Base-by-base conservation (phyloP, 2,888 invertebrate species). In the Lymantria monacha region DNA sequence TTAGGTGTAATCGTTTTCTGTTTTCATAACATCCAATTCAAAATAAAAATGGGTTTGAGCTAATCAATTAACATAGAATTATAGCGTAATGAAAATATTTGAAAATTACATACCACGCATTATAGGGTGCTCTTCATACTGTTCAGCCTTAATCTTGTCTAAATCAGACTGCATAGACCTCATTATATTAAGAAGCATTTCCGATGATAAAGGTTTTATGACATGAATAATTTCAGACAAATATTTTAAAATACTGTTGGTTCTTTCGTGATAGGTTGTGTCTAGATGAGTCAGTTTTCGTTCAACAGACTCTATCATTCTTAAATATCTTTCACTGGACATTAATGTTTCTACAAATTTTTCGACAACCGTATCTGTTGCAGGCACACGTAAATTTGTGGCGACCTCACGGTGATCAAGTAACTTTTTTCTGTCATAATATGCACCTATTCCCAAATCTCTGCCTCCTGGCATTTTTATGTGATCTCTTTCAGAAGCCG, bases 331-430 rank as follows among this genome's bases (percentile, higher is more conserved):
- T 52, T 88, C 87, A 49, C 84, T 85, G 0, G 84, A 69, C 74
- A 89, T 76, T 9, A 90, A 64, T 0, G 83, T 86, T 49, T 88
- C 85, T 0, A 87, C 81, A 59, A 89, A 88, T 46, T 84, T 87
- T 53, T 88, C 88, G 0, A 89, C 81, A 0, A 84, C 76, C 1
- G 65, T 66, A 42, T 85, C 86, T 1, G 76, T 72, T 7, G 61
- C 45, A 0, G 56, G 56, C 9, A 59, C 54, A 7, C 58, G 49
- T 2, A 58, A 61, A 0, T 70, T 65, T 0, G 79, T 70, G 0
- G 78, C 67, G 7, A 37, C 5, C 0, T 31, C 13, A 13, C 42
- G 55, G 48, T 49, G 63, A 7, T 52, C 66, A 22, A 9, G 5
- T 0, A 33, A 2, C 47, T 43, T 56, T 59, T 30, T 56, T 50